These are phyloP conservation scores for Gymnosoma rotundatum DNA, from an alignment of 2,888 invertebrate genomes.

Conservation along the genomic window DNA sequence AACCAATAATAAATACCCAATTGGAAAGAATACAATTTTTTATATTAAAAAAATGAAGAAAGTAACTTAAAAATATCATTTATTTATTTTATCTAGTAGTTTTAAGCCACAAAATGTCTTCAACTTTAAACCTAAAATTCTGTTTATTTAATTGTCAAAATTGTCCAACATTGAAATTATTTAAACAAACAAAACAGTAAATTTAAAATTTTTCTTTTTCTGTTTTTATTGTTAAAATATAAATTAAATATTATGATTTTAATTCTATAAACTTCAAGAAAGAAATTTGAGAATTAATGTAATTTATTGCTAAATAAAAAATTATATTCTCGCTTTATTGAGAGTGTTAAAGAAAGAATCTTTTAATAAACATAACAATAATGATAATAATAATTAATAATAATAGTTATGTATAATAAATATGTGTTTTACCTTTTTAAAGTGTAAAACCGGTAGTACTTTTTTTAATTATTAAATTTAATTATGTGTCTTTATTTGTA, in stretches of 20 bases:
- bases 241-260: too few relatives aligned
- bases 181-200: not conserved
- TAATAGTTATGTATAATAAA: not conserved
- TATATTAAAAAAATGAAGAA: constrained; percentile 41
- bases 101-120: constrained; percentile 71
- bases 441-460: constrained; percentile 67
- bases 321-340: too few relatives aligned
- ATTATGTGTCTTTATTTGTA: constrained; percentile 56
- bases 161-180: not conserved
- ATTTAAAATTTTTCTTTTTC: not conserved
- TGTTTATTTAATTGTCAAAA: constrained; percentile 5
- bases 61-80: constrained; percentile 18
- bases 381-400: too few relatives aligned
- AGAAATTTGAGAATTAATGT: too few relatives aligned
- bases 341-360: too few relatives aligned
- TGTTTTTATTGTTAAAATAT: too few relatives aligned
- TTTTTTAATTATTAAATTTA: constrained; percentile 45
- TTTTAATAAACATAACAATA: too few relatives aligned
- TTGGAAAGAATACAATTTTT: constrained; percentile 48
- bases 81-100: constrained; percentile 51
- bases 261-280: too few relatives aligned
- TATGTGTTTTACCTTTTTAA: constrained; percentile 45
- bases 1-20: not conserved
- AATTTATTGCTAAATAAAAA: too few relatives aligned
- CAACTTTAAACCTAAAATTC: constrained; percentile 40